Evolutionary conservation across 2,888 invertebrate genomes (phyloP), one percentile per base, ranked within the genome.

Genomic region (Mesochorus sp.): DNA sequence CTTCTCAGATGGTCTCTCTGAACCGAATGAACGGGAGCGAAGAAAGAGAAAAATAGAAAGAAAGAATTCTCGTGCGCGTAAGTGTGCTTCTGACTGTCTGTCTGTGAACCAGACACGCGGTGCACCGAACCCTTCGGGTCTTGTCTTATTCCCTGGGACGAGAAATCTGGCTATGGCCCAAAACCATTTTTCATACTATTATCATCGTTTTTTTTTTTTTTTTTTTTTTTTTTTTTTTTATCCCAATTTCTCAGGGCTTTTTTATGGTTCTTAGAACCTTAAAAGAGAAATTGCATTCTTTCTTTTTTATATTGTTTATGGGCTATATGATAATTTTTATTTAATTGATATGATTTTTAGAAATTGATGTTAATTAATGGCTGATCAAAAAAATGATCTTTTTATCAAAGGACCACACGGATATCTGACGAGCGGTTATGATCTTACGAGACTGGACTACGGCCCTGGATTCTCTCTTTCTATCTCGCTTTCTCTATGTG

Each of bases 101-200:
- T 19, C 62, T 59, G 77, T 62, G 57, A 62, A 62, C 49, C 73
- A 73, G 68, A 68, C 55, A 49, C 64, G 68, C 73, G 70, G 70
- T 76, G 62, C 62, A 55, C 44, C 55, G 75, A 70, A 62, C 68
- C 44, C 74, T 39, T 59, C 49, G 17, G 21, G 53, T 55, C 42
- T 26, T 44, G 34, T 24, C 10, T 70, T 24, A 24, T 39, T 24
- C n/a, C 37, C 3, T 37, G 17, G 34, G 49, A 70, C 64, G 24
- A 59, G 59, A 72, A 75, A 19, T n/a, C 51, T 70, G 76, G 66
- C 76, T 44, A 21, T 59, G 62, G 21, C 49, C 76, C 76, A 76
- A 76, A 53, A 66, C 42, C 1, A 19, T 26, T 49, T 59, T n/a
- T 67, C 17, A 44, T 61, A 21, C 44, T 42, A 55, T 44, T 4